A percentile compares a stretch with the other conserved stretches of the same genome.
These are phyloP conservation scores for Cephalopterus ornatus DNA, from an alignment of 2,113 vertebrate species.

Conservation along the genomic window DNA sequence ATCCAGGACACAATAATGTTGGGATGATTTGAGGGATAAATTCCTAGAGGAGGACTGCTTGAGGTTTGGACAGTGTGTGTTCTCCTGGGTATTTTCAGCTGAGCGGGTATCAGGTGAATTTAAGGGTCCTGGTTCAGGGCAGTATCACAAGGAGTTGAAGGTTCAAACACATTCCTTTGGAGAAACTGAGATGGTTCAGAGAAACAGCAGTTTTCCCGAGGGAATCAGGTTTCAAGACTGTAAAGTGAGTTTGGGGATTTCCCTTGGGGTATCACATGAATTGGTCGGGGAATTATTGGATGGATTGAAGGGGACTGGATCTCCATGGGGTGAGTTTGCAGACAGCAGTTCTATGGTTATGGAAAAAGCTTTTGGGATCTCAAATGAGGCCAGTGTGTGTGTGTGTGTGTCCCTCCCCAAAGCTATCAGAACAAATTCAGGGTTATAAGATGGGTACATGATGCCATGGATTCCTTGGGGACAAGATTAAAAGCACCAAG, in stretches of 20 bases:
- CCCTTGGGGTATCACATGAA: not conserved
- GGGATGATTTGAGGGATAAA: not conserved
- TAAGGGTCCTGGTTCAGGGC: not conserved
- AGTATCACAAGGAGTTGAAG: not conserved
- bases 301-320: not conserved
- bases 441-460: not conserved
- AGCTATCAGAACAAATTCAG: not conserved
- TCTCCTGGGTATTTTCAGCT: not conserved
- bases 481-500: not conserved
- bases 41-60: not conserved
- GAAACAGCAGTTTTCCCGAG: not conserved
- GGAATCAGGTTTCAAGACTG: not conserved
- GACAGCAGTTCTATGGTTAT: not conserved
- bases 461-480: not conserved
- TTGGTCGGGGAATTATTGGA: accelerated
- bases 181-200: not conserved
- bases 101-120: not conserved
- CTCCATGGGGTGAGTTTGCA: not conserved
- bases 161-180: not conserved
- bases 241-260: not conserved
- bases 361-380: not conserved
- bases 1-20: not conserved
- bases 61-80: not conserved
- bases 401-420: not conserved
- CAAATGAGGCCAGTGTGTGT: not conserved